These are phyloP conservation scores for Prionailurus viverrinus DNA, from an alignment of 2,113 vertebrate species.

Conservation along the genomic window DNA sequence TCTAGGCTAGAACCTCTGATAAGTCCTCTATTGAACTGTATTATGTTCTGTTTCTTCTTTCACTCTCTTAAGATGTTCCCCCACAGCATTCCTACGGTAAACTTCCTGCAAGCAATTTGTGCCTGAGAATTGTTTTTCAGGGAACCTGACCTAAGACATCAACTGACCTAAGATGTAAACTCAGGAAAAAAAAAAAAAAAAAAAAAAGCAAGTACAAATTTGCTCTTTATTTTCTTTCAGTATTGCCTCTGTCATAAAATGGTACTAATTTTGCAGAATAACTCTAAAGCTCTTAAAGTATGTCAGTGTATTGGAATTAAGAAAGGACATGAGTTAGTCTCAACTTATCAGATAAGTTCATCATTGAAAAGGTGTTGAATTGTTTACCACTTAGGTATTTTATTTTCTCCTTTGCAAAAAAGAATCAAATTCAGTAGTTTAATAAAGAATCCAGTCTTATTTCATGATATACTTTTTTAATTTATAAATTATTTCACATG, in stretches of 20 bases:
- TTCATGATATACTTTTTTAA: not conserved
- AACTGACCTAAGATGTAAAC: not conserved
- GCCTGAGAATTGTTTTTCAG: not conserved
- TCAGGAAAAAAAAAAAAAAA: not conserved
- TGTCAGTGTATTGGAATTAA: not conserved
- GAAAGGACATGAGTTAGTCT: not conserved
- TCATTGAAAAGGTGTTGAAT: not conserved
- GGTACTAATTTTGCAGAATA: not conserved
- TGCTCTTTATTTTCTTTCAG: not conserved
- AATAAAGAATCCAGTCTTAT: constrained; percentile 19
- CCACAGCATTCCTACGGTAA: not conserved
- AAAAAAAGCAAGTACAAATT: not conserved
- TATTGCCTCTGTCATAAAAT: not conserved
- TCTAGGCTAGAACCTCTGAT: not conserved
- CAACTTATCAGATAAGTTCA: not conserved
- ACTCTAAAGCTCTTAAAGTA: not conserved
- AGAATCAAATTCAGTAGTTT: not conserved
- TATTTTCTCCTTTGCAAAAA: not conserved
- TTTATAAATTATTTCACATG: constrained; percentile 28
- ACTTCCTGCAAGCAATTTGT: not conserved
- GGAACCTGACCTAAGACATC: not conserved
- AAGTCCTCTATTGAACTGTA: not conserved
- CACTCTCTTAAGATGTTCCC: not conserved
- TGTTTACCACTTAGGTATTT: not conserved
- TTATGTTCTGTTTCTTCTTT: not conserved